phyloP scores from a whole-genome alignment of 1,140 invertebrate species.

The Leptopilina clavipes region DNA sequence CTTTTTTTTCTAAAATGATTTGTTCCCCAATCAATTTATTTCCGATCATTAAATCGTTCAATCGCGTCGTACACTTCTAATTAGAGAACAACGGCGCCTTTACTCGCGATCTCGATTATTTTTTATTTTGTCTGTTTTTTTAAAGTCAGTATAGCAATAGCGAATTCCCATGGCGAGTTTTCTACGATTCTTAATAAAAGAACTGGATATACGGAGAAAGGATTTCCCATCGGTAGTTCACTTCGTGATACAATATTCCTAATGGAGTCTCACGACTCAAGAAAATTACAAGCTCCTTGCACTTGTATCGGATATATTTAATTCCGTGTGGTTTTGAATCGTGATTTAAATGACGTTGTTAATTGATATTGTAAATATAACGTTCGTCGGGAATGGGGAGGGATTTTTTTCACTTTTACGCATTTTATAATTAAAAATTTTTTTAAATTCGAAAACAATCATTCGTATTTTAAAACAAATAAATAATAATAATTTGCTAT shows the following conservation, averaged over 20 bases:
- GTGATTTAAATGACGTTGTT: conserved; percentile 13
- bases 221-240: conserved; percentile 54
- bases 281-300: conserved; percentile 45
- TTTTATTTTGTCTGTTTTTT: conserved; percentile 14
- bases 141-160: conserved; percentile 38
- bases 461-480: too few relatives aligned
- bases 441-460: too few relatives aligned
- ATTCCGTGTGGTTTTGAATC: conserved; percentile 48
- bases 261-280: conserved; percentile 54
- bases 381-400: neutral
- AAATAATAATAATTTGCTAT: too few relatives aligned
- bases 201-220: conserved; percentile 47
- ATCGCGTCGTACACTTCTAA: conserved; percentile 3
- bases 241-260: conserved; percentile 52
- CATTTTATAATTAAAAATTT: neutral
- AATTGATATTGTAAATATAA: conserved; percentile 41
- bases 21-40: neutral
- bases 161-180: conserved; percentile 53
- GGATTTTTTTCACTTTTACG: neutral
- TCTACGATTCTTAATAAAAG: conserved; percentile 29
- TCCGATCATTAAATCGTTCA: conserved; percentile 19
- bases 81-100: conserved; percentile 35
- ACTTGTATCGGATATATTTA: conserved; percentile 37
- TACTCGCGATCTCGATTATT: conserved; percentile 48
- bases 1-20: neutral